Evolutionary conservation across 2,888 invertebrate species (phyloP), one percentile per base, ranked within the genome.

Genomic region (Hirudinaria manillensis): DNA sequence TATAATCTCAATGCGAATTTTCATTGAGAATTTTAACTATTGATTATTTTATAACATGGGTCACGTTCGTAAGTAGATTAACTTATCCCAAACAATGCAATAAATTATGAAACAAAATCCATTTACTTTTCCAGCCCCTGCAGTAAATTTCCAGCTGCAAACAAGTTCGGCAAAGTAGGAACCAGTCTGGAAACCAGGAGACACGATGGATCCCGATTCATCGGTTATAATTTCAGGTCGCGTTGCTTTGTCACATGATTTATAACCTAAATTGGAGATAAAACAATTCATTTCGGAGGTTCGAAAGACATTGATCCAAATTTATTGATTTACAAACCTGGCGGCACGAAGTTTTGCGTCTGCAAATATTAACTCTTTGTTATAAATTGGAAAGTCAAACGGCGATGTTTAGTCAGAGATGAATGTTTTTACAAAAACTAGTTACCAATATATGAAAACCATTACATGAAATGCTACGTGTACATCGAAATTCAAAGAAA

Each of bases 141-240:
- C 73, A 4, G 36, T 32, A 56, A 73, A 56, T 61, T 73, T 73
- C 73, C 73, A 73, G 45, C 65, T 65, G 21, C 73, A 73, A 7
- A 34, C 36, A 29, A 56, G 19, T 1, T 36, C 36, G 36, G 3
- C 34, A 6, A 3, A 29, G 24, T 73, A 73, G 13, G 32, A 24
- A n/a, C 34, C 32, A 16, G 3, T 32, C 19, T 2, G 2, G 65
- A 65, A 73, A 16, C 73, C 73, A 24, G 73, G 73, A 21, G 65
- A 73, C 21, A 38, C 19, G 36, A 73, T 65, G 6, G 73, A 27
- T 55, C 73, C 73, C 1, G 73, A 56, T 29, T 34, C 27, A 2
- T 72, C 55, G 6, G 72, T 55, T 7, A 72, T 3, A 51, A 72
- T 53, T 7, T 29, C n/a, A 3, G 72, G 72, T 53, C 55, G 72